A percentile compares a stretch with the other conserved stretches of the same genome.
Evolutionary conservation across 2,113 vertebrate genomes (phyloP).

Genomic region (Onychostruthus taczanowskii): DNA sequence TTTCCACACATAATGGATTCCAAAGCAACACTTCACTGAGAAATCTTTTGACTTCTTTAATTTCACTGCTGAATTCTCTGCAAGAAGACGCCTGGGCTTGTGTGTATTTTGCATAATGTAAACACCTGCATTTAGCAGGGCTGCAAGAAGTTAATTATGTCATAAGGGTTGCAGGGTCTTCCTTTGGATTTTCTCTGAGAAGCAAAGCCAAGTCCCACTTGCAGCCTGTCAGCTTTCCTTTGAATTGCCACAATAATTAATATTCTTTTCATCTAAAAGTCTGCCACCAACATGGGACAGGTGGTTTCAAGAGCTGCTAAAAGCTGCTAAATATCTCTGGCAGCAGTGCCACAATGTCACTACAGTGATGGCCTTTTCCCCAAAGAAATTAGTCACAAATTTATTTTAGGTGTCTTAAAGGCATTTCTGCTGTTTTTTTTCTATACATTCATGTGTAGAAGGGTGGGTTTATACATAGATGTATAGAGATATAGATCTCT

Average conservation of each 20-base stretch:
- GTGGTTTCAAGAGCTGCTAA: background rate
- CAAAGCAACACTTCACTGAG: background rate
- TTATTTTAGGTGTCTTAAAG: background rate
- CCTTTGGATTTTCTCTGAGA: background rate
- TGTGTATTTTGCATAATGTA: background rate
- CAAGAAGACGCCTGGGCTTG: background rate
- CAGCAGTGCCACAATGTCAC: background rate
- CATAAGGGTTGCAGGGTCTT: background rate
- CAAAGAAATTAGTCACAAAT: background rate
- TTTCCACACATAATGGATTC: background rate
- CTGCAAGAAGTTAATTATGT: background rate
- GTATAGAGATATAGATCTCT: background rate
- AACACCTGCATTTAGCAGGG: background rate
- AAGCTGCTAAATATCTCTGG: background rate
- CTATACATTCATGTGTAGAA: rapidly evolving
- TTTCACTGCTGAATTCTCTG: background rate
- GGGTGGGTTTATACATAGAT: background rate
- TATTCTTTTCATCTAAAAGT: background rate
- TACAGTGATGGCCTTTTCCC: background rate
- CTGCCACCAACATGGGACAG: background rate
- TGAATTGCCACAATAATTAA: background rate
- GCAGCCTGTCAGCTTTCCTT: background rate
- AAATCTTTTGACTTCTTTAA: background rate
- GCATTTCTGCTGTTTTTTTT: background rate
- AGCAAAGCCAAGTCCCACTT: background rate